Conservation (phyloP, 1,140 invertebrate genomes). For the Sinella curviseta region DNA sequence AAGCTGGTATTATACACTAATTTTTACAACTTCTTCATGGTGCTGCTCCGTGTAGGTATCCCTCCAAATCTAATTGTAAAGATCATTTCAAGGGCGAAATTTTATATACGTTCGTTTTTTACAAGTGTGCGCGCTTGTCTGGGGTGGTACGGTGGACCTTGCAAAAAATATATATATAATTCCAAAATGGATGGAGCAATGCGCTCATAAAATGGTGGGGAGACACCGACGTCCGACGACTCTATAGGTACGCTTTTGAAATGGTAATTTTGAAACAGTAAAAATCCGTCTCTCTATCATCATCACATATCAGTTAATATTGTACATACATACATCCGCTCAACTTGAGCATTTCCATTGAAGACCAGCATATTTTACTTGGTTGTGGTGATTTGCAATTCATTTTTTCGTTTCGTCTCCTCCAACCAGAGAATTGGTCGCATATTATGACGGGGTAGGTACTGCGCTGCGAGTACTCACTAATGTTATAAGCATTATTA, state of each 20-base stretch:
- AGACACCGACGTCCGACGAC: neutral
- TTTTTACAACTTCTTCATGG: neutral
- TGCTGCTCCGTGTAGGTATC: neutral
- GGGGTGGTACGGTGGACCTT: neutral
- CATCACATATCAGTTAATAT: neutral
- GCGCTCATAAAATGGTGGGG: neutral
- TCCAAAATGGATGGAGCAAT: slow-evolving; percentile 9
- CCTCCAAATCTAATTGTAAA: neutral
- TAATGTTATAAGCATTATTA: neutral
- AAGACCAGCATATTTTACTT: neutral
- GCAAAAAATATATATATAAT: neutral
- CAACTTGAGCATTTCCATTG: neutral
- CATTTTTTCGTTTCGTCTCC: neutral
- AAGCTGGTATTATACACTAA: too few species aligned
- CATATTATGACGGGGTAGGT: slow-evolving; percentile 13
- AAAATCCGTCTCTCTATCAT: neutral
- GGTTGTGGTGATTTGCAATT: neutral
- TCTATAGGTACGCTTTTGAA: slow-evolving; percentile 10
- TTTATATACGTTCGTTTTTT: neutral
- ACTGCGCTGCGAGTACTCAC: too few species aligned
- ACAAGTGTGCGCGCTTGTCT: neutral
- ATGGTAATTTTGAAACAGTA: slow-evolving; percentile 21
- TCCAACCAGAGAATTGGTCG: neutral
- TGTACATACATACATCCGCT: neutral
- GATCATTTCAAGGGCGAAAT: slow-evolving; percentile 25